These are phyloP conservation scores for Thalassarche chlororhynchos DNA, from an alignment of 2,113 vertebrate species.

Conservation along the genomic window DNA sequence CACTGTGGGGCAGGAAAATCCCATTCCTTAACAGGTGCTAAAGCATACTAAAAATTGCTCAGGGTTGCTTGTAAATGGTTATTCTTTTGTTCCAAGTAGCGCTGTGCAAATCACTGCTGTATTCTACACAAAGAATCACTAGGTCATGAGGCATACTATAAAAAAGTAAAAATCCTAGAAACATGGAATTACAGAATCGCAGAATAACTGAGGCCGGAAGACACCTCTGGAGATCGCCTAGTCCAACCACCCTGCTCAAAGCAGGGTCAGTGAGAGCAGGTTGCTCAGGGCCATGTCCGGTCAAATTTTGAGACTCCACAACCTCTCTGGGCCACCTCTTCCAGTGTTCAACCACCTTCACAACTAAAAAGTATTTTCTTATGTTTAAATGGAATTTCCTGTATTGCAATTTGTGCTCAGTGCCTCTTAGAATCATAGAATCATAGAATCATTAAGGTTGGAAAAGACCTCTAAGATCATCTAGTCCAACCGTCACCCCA, in stretches of 20 bases:
- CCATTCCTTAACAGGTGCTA: not conserved
- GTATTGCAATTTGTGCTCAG: not conserved
- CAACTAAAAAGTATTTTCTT: not conserved
- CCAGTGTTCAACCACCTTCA: not conserved
- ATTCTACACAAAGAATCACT: not conserved
- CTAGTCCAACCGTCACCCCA: no score
- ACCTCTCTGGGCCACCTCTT: not conserved
- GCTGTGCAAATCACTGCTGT: not conserved
- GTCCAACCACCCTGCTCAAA: not conserved
- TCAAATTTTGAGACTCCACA: not conserved
- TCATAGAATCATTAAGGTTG: no score
- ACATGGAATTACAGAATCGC: not conserved
- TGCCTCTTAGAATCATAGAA: no score
- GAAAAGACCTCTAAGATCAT: no score
- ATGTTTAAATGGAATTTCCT: not conserved
- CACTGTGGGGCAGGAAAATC: not conserved
- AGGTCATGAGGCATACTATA: not conserved
- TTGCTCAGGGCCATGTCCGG: not conserved
- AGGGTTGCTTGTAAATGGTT: not conserved
- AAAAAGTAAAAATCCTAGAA: not conserved
- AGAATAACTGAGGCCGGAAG: not conserved
- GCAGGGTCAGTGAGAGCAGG: not conserved
- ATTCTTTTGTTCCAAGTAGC: not conserved
- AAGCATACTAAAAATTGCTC: not conserved
- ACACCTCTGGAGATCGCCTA: not conserved